Evolutionary conservation across 2,797 vertebrate genomes (phyloP).

Genomic region (Pampus argenteus): DNA sequence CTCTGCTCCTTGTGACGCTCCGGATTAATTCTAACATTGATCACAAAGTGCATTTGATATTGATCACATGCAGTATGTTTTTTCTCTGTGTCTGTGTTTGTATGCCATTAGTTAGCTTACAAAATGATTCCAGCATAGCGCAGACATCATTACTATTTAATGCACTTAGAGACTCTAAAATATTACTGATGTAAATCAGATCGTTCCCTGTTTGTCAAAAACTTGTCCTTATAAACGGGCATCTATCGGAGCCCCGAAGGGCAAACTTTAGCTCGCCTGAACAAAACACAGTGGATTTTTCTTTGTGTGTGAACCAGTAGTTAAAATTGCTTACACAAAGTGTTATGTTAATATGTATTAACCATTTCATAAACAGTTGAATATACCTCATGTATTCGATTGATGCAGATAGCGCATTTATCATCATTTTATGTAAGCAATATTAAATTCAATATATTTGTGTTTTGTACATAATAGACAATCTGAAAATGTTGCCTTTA

Average conservation of each 20-base stretch:
- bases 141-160: constrained; percentile 60
- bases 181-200: constrained; percentile 60
- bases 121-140: constrained; percentile 39
- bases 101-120: constrained; percentile 37
- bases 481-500: no score
- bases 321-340: background rate
- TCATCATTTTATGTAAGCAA: no score
- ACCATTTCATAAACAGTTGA: background rate
- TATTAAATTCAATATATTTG: background rate
- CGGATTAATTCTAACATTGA: constrained; percentile 65
- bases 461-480: no score
- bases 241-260: constrained; percentile 38
- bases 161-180: constrained; percentile 51
- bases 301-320: constrained; percentile 15
- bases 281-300: constrained; percentile 16
- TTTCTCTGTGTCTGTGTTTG: constrained; percentile 49
- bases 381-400: no score
- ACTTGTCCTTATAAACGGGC: constrained; percentile 15
- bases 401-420: no score
- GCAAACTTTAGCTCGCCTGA: constrained; percentile 1
- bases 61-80: constrained; percentile 53
- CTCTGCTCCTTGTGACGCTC: constrained; percentile 48
- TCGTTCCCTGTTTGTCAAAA: constrained; percentile 39
- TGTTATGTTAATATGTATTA: no score
- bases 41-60: constrained; percentile 68